These are phyloP conservation scores for Ectemnius lituratus DNA, from an alignment of 2,888 invertebrate genomes.

Conservation along the genomic window DNA sequence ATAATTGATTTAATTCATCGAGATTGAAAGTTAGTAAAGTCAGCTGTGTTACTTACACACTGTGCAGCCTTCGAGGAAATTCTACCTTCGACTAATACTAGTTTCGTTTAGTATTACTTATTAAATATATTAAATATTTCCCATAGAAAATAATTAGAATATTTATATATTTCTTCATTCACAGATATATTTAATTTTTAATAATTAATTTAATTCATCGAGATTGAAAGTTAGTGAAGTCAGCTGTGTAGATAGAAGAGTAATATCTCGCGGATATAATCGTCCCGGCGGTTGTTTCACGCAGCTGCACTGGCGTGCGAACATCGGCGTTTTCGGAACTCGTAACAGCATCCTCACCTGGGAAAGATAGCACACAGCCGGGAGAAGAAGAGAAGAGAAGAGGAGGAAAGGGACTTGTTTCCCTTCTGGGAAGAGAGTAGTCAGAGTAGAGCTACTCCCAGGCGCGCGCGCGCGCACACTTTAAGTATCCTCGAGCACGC, in stretches of 20 bases:
- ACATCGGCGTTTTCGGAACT: slow-evolving; percentile 63
- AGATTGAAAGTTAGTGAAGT: no score
- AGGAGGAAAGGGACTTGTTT: slow-evolving; percentile 35
- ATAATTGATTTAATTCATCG: no score
- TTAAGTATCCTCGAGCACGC: slow-evolving; percentile 73
- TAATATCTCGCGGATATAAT: slow-evolving; percentile 17
- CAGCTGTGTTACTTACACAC: no score
- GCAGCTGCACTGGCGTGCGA: slow-evolving; percentile 57
- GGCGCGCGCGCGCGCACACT: slow-evolving; percentile 24
- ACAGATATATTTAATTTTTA: no score
- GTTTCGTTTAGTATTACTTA: no score
- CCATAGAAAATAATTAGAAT: no score
- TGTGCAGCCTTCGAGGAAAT: no score
- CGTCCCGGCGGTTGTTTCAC: slow-evolving; percentile 19
- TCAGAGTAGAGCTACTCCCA: slow-evolving; percentile 52
- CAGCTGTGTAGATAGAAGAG: not conserved
- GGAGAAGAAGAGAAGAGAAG: slow-evolving; percentile 54
- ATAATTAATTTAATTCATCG: no score
- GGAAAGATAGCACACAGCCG: slow-evolving; percentile 64
- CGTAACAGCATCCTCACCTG: slow-evolving; percentile 62
- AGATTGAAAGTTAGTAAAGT: no score
- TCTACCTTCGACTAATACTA: no score
- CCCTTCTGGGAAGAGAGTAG: slow-evolving; percentile 66
- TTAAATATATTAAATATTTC: no score
- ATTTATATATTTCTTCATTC: no score